Conservation (phyloP, 2,888 invertebrate genomes). For the Notocelia uddmanniana region DNA sequence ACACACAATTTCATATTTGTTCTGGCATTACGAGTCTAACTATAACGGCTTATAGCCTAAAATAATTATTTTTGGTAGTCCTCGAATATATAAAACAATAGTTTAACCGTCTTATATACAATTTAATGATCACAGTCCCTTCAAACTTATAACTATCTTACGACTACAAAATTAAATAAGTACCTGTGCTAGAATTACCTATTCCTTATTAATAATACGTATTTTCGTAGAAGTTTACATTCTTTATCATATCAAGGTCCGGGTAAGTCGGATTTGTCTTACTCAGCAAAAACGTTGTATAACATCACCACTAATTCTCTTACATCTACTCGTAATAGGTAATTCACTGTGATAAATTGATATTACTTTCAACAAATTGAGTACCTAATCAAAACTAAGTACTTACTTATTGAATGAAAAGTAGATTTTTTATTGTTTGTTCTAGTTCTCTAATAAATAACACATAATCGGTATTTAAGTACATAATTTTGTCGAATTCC, state of each 20-base stretch:
- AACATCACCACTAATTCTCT: not conserved
- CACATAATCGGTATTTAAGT: too few relatives aligned
- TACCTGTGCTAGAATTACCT: conserved; percentile 1
- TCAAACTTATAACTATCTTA: conserved; percentile 15
- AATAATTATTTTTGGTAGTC: not conserved
- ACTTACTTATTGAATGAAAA: too few relatives aligned
- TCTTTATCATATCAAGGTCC: conserved; percentile 1
- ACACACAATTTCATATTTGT: not conserved
- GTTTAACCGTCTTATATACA: conserved; percentile 4
- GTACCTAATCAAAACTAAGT: too few relatives aligned
- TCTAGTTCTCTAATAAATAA: too few relatives aligned
- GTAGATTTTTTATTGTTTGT: too few relatives aligned
- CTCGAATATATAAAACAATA: not conserved
- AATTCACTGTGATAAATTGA: too few relatives aligned
- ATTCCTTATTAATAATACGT: not conserved
- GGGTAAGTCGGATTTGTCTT: not conserved
- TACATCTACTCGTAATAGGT: not conserved
- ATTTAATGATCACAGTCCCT: conserved; percentile 42
- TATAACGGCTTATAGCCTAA: not conserved
- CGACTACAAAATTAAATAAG: conserved; percentile 9
- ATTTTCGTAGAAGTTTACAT: not conserved
- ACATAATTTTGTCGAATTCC: too few relatives aligned
- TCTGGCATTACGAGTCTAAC: not conserved
- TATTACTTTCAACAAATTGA: too few relatives aligned
- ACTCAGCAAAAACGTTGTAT: not conserved